Evolutionary conservation across 1,140 invertebrate species (phyloP).

Genomic region (Paralvinella palmiformis): DNA sequence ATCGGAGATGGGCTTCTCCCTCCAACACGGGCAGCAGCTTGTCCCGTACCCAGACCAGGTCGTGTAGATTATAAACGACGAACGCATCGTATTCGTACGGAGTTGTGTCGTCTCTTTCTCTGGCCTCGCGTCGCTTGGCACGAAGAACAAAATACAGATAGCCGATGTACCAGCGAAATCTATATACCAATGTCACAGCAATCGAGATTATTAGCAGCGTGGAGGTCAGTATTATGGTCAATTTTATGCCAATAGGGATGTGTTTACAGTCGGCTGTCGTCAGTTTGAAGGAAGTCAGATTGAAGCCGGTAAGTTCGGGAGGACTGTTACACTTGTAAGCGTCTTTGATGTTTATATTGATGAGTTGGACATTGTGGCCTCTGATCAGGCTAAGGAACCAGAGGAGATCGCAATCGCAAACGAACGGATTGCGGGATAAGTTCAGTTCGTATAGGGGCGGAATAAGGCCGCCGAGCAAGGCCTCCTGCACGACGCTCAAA

Average conservation of each 20-base stretch:
- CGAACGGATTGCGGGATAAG: neutral
- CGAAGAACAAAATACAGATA: neutral
- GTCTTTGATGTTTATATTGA: neutral
- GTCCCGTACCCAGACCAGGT: neutral
- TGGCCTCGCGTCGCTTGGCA: neutral
- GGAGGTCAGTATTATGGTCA: neutral
- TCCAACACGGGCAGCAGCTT: neutral
- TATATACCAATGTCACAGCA: neutral
- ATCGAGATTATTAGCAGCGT: neutral
- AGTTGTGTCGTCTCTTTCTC: neutral
- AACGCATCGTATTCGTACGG: neutral
- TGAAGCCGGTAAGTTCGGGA: too few species aligned
- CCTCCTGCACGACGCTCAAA: too few species aligned
- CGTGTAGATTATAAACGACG: neutral
- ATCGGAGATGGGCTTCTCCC: conserved; percentile 1
- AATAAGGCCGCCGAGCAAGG: too few species aligned
- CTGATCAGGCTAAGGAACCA: neutral
- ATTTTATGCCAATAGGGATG: too few species aligned
- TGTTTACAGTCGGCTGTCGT: too few species aligned
- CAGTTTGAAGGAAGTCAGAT: too few species aligned
- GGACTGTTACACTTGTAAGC: neutral
- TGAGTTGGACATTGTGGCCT: neutral
- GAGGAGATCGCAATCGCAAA: neutral
- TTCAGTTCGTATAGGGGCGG: neutral
- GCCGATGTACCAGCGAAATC: neutral